Conservation (phyloP, 1,140 invertebrate species). For the Callitettix versicolor region DNA sequence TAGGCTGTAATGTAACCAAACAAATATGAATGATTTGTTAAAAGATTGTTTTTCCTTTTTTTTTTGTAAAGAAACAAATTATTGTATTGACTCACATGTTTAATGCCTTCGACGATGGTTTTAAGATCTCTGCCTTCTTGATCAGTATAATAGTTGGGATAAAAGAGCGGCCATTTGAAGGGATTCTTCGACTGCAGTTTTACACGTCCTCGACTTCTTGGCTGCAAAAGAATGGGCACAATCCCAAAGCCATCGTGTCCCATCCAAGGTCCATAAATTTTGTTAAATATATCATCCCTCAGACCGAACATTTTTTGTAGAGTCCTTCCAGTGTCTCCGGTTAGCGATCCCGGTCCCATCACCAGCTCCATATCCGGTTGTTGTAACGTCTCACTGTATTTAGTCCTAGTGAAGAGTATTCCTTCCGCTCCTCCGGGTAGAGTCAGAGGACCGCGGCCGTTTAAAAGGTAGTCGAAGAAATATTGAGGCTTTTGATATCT, state of each 20-base stretch:
- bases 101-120: conserved; percentile 43
- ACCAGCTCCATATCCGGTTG: conserved; percentile 69
- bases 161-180: conserved; percentile 45
- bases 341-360: conserved; percentile 58
- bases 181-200: conserved; percentile 41
- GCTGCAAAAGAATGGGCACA: conserved; percentile 39
- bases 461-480: conserved; percentile 34
- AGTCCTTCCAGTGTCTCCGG: conserved; percentile 58
- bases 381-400: conserved; percentile 32
- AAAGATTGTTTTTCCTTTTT: too few species aligned
- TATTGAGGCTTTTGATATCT: conserved; percentile 54
- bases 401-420: conserved; percentile 34
- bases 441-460: conserved; percentile 30
- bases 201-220: conserved; percentile 38
- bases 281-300: conserved; percentile 21
- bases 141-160: conserved; percentile 43
- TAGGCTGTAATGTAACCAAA: too few species aligned
- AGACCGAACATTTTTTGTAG: conserved; percentile 38
- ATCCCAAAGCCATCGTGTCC: conserved; percentile 35
- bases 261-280: conserved; percentile 19
- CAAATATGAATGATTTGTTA: too few species aligned
- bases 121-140: conserved; percentile 21
- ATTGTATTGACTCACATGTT: too few species aligned
- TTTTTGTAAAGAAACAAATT: too few species aligned
- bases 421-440: conserved; percentile 36